phyloP scores from a whole-genome alignment of 2,888 invertebrate species.

The Brachylomia viminalis region DNA sequence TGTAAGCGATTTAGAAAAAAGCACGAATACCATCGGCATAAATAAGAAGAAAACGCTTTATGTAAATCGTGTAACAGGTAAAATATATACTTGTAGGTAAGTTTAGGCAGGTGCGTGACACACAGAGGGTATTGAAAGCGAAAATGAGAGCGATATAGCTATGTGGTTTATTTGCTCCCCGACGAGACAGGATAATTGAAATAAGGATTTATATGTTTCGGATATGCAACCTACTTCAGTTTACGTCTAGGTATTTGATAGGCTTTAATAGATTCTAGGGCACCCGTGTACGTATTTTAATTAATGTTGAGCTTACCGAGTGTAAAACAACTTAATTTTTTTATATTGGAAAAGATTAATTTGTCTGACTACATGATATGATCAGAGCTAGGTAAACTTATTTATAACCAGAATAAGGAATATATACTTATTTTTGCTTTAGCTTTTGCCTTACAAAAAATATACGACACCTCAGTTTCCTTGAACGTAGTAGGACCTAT shows the following conservation, averaged over 20 bases:
- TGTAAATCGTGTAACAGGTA: constrained; percentile 63
- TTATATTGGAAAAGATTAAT: not conserved
- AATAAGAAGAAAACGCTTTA: constrained; percentile 61
- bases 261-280: constrained; percentile 56
- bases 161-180: constrained; percentile 84
- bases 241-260: constrained; percentile 58
- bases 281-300: constrained; percentile 16
- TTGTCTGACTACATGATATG: not conserved
- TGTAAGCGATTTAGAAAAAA: constrained; percentile 61
- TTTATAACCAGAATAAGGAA: not conserved
- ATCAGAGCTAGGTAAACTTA: not conserved
- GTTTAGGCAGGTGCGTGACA: constrained; percentile 73
- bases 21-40: constrained; percentile 63
- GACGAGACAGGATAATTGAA: constrained; percentile 87
- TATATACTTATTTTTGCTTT: not conserved
- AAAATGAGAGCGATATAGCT: constrained; percentile 80
- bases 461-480: constrained; percentile 28
- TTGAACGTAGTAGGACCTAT: constrained; percentile 27
- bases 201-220: constrained; percentile 87
- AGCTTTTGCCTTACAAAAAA: not conserved
- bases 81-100: constrained; percentile 65
- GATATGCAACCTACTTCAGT: constrained; percentile 79
- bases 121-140: constrained; percentile 79
- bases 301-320: constrained; percentile 20
- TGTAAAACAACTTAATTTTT: not conserved